phyloP scores from a whole-genome alignment of 2,113 vertebrate genomes.

The Phalacrocorax brasilianus region DNA sequence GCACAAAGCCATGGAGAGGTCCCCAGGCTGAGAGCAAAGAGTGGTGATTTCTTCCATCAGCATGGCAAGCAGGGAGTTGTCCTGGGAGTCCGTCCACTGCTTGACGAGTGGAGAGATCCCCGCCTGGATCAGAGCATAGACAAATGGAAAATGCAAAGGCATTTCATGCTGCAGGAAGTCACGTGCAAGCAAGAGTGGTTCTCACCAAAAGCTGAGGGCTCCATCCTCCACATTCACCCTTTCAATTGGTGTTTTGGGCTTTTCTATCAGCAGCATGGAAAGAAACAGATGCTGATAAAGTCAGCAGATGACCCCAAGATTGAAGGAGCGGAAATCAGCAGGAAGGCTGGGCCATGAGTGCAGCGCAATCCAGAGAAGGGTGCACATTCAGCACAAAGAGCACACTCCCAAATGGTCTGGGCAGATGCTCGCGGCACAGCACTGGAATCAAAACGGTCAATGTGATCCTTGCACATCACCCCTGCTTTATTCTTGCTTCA shows the following conservation, averaged over 20 bases:
- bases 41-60: not conserved
- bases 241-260: not conserved
- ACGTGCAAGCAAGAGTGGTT: not conserved
- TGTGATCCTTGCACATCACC: not conserved
- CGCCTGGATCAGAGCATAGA: not conserved
- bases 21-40: not conserved
- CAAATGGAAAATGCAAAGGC: not conserved
- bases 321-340: not conserved
- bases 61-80: not conserved
- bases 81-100: not conserved
- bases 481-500: not conserved
- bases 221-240: not conserved
- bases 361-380: not conserved
- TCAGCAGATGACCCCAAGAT: not conserved
- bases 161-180: not conserved
- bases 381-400: fast-evolving
- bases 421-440: not conserved
- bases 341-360: fast-evolving
- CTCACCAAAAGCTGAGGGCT: not conserved
- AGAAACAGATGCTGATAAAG: not conserved
- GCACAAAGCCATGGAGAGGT: not conserved
- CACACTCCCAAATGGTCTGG: fast-evolving
- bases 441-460: fast-evolving
- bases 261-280: not conserved
- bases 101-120: not conserved